Conservation (phyloP, 2,113 vertebrate species). For the Oryzias celebensis region DNA sequence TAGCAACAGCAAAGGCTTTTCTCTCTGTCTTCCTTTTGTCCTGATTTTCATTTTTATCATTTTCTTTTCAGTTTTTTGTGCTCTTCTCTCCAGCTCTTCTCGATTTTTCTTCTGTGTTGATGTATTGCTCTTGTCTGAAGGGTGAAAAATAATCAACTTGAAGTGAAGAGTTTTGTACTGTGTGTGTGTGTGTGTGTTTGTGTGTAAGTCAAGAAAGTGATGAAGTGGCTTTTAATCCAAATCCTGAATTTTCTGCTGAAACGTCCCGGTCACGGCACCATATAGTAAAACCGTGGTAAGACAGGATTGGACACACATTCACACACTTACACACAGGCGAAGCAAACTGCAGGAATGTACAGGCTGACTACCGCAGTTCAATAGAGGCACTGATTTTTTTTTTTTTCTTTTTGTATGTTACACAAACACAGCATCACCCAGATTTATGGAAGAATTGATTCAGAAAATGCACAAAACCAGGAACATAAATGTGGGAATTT, state of each 20-base stretch:
- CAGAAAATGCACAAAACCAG: conserved; percentile 45
- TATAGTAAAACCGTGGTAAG: conserved; percentile 8
- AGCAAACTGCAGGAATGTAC: conserved; percentile 3
- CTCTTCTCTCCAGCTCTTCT: conserved; percentile 31
- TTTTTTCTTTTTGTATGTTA: conserved; percentile 34
- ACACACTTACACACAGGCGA: no score
- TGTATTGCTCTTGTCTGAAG: conserved; percentile 73
- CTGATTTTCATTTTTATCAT: conserved; percentile 19
- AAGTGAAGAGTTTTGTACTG: conserved; percentile 56
- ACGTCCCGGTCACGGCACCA: conserved; percentile 57
- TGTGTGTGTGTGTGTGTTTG: conserved; percentile 5
- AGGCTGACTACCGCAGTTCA: conserved; percentile 30
- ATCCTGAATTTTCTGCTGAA: conserved; percentile 64
- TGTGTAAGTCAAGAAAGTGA: conserved; percentile 52
- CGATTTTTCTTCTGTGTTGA: conserved; percentile 51
- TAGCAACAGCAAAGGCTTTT: conserved; percentile 28
- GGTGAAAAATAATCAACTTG: conserved; percentile 75
- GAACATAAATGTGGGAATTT: conserved; percentile 27
- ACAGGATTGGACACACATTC: conserved; percentile 14
- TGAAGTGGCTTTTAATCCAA: conserved; percentile 74
- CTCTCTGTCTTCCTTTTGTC: conserved; percentile 14
- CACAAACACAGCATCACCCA: conserved; percentile 66
- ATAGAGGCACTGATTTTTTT: conserved; percentile 39
- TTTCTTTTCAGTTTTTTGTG: conserved; percentile 11
- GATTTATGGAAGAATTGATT: conserved; percentile 61